Conservation (phyloP, 1,140 invertebrate genomes). For the Solenopsis invicta region DNA sequence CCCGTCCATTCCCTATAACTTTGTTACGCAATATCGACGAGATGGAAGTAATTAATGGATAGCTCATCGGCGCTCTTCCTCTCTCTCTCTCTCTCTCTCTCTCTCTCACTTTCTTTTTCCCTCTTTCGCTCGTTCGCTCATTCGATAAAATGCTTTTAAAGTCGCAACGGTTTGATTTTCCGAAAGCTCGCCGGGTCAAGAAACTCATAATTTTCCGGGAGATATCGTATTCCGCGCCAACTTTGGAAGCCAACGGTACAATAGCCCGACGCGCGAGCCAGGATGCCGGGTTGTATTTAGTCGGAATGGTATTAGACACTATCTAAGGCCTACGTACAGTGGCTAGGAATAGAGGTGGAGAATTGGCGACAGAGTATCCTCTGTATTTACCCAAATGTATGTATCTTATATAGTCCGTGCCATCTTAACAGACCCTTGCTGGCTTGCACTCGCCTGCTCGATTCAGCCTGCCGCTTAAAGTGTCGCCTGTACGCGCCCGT, state of each 20-base stretch:
- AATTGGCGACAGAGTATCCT: constrained; percentile 41
- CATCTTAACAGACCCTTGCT: not conserved
- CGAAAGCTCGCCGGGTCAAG: not conserved
- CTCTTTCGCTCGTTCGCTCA: not conserved
- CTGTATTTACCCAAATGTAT: constrained; percentile 71
- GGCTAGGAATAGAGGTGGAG: not conserved
- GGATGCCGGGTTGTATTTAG: constrained; percentile 70
- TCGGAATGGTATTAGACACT: constrained; percentile 67
- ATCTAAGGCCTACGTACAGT: constrained; percentile 55
- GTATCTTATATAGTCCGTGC: constrained; percentile 17
- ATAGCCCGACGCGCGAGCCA: constrained; percentile 46
- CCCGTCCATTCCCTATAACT: not conserved
- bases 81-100: constrained; percentile 19
- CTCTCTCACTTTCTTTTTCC: not conserved
- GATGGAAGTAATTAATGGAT: constrained; percentile 33
- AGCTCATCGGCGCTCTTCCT: not conserved
- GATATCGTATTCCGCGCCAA: constrained; percentile 45
- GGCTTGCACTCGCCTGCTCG: constrained; percentile 14
- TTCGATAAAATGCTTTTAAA: constrained; percentile 28
- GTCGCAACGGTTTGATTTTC: constrained; percentile 2
- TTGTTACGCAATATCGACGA: not conserved
- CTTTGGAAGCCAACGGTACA: constrained; percentile 49
- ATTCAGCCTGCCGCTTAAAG: constrained; percentile 19
- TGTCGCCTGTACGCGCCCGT: not conserved
- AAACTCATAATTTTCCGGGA: constrained; percentile 23